phyloP scores from a whole-genome alignment of 1,140 invertebrate species.

The Leptopilina clavipes region DNA sequence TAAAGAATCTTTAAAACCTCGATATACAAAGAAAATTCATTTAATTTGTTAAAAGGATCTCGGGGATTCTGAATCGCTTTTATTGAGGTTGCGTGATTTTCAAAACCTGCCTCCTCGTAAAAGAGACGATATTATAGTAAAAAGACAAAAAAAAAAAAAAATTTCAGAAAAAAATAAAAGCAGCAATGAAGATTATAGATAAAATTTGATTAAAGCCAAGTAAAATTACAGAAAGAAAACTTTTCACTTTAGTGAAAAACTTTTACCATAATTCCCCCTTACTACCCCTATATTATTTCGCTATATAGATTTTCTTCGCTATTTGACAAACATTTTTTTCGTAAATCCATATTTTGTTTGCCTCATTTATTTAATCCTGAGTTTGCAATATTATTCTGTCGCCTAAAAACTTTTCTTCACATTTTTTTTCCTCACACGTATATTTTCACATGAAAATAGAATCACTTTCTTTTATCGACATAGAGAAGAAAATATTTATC shows the following conservation, averaged over 20 bases:
- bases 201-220: constrained; percentile 51
- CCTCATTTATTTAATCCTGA: constrained; percentile 1
- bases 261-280: constrained; percentile 52
- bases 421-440: background rate
- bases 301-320: constrained; percentile 52
- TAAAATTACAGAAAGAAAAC: constrained; percentile 58
- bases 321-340: constrained; percentile 61
- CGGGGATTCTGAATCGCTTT: background rate
- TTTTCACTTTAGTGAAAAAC: constrained; percentile 55
- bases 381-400: constrained; percentile 8
- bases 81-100: background rate
- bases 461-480: too few relatives aligned
- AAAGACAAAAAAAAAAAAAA: background rate
- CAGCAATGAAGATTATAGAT: constrained; percentile 44
- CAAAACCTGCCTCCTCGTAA: background rate
- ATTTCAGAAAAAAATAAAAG: too few relatives aligned
- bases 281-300: too few relatives aligned
- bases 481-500: too few relatives aligned
- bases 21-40: constrained; percentile 10
- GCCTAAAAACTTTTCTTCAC: background rate
- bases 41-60: background rate
- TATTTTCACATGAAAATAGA: background rate
- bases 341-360: constrained; percentile 51
- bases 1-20: background rate
- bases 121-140: background rate